phyloP scores from a whole-genome alignment of 1,140 invertebrate genomes.

The Oryctes rhinoceros region DNA sequence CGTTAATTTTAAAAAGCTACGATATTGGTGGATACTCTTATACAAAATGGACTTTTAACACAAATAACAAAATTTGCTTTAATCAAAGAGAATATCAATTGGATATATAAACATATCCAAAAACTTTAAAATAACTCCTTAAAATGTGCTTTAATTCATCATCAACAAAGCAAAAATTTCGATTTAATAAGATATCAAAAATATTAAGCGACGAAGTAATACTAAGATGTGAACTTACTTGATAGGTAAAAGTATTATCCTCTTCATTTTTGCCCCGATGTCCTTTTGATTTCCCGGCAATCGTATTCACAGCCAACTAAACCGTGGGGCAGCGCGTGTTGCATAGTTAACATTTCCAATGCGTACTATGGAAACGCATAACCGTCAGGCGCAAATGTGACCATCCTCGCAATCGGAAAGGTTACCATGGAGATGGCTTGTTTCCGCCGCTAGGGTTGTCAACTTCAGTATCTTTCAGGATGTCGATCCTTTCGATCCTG shows the following conservation, averaged over 20 bases:
- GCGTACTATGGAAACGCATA: constrained; percentile 21
- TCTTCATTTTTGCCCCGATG: not conserved
- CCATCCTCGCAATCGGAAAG: constrained; percentile 4
- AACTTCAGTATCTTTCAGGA: not conserved
- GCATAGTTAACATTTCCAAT: constrained; percentile 12
- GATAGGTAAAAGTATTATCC: not conserved
- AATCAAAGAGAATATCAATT: too few relatives aligned
- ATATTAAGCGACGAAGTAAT: not conserved
- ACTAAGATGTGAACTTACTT: not conserved
- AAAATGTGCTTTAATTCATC: too few relatives aligned
- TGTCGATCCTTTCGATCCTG: constrained; percentile 19
- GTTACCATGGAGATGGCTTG: constrained; percentile 22
- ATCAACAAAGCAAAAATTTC: too few relatives aligned
- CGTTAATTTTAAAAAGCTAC: too few relatives aligned
- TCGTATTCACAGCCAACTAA: constrained; percentile 21
- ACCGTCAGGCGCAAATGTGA: constrained; percentile 27
- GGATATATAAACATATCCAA: too few relatives aligned
- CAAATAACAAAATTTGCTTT: too few relatives aligned
- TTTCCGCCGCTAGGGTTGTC: not conserved
- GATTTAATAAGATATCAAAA: too few relatives aligned
- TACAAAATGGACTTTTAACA: too few relatives aligned
- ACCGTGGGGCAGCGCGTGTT: constrained; percentile 13
- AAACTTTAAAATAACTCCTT: too few relatives aligned
- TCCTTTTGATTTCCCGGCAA: not conserved
- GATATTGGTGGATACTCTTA: too few relatives aligned